Conservation (phyloP, 2,888 invertebrate genomes). For the Limenitis camilla region DNA sequence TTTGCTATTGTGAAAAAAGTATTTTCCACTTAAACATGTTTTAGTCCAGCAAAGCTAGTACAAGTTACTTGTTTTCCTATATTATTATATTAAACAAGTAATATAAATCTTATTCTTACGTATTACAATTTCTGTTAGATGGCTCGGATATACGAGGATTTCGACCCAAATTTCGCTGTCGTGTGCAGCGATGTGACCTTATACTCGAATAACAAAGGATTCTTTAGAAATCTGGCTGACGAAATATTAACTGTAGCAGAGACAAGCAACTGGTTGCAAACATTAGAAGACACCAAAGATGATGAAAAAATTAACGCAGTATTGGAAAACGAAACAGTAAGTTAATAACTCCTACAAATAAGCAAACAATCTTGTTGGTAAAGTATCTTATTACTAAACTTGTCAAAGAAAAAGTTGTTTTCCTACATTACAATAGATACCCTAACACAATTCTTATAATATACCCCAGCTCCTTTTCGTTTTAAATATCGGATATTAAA, state of each 20-base stretch:
- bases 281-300: conserved; percentile 76
- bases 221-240: conserved; percentile 80
- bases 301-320: conserved; percentile 74
- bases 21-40: too few species aligned
- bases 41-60: too few species aligned
- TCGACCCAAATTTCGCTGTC: conserved; percentile 70
- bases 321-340: conserved; percentile 67
- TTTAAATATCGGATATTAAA: too few species aligned
- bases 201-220: conserved; percentile 83
- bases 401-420: too few species aligned
- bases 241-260: conserved; percentile 72
- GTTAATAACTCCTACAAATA: conserved; percentile 9
- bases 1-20: too few species aligned
- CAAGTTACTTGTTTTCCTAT: too few species aligned
- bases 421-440: too few species aligned
- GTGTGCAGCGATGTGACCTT: conserved; percentile 84
- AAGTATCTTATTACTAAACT: too few species aligned
- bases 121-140: conserved; percentile 28
- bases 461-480: too few species aligned
- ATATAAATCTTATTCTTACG: too few species aligned
- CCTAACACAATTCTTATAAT: too few species aligned
- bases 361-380: background rate
- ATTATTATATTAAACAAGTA: too few species aligned
- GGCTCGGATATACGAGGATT: conserved; percentile 49
- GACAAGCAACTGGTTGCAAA: conserved; percentile 72